Conservation (phyloP, 2,113 vertebrate species). For the Narcine bancroftii region DNA sequence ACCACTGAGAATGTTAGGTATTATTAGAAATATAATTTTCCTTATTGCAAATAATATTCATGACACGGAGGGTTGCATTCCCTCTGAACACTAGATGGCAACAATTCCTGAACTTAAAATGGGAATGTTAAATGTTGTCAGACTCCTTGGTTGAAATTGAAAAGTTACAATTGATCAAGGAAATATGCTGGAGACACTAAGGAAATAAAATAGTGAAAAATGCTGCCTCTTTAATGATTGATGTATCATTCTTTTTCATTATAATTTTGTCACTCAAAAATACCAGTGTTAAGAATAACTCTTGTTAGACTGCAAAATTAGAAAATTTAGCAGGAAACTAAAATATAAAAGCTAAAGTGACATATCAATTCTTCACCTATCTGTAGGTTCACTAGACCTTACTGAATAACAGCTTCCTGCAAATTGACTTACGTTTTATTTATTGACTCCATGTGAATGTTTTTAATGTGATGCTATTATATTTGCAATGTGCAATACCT, state of each 20-base stretch:
- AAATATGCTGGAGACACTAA: not conserved
- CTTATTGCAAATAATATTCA: constrained; percentile 13
- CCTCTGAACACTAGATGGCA: not conserved
- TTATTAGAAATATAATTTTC: not conserved
- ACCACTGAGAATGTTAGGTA: constrained; percentile 7
- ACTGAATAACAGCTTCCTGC: not conserved
- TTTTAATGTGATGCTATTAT: not conserved
- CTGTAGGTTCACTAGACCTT: not conserved
- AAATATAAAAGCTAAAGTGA: not conserved
- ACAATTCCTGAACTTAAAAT: not conserved
- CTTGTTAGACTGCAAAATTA: constrained; percentile 20
- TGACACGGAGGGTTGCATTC: not conserved
- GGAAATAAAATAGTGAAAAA: not conserved
- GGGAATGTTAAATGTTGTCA: not conserved
- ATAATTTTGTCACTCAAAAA: not conserved
- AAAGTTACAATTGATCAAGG: not conserved
- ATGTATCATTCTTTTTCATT: not conserved
- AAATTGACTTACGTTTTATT: not conserved
- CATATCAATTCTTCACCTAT: constrained; percentile 1
- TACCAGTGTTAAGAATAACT: not conserved
- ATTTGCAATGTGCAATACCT: not conserved
- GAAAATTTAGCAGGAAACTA: not conserved
- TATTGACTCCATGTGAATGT: not conserved
- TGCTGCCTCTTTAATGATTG: not conserved
- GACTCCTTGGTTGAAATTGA: not conserved